Conservation (phyloP, 2,797 vertebrate genomes). For the Aeoliscus strigatus region DNA sequence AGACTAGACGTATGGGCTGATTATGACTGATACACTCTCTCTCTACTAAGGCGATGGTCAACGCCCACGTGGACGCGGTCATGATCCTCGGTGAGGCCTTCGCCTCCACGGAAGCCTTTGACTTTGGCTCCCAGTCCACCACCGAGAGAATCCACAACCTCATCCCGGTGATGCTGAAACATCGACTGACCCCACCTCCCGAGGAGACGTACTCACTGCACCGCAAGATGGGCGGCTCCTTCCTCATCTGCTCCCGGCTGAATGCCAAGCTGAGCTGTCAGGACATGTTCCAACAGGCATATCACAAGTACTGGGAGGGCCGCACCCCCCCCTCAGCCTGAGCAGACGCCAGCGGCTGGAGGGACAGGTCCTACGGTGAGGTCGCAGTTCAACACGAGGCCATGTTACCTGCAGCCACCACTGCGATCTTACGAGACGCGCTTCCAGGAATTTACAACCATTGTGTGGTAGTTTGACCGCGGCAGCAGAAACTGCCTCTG, state of each 20-base stretch:
- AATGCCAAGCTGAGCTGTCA: conserved; percentile 85
- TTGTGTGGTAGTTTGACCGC: too few species aligned
- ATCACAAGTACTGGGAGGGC: conserved; percentile 82
- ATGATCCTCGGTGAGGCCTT: conserved; percentile 98
- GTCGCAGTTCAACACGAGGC: too few species aligned
- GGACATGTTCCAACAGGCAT: conserved; percentile 84
- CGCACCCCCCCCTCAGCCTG: too few species aligned
- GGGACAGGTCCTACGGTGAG: too few species aligned
- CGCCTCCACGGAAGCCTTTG: conserved; percentile 76
- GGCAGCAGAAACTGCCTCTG: too few species aligned
- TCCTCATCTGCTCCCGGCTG: conserved; percentile 96
- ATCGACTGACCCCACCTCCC: conserved; percentile 89
- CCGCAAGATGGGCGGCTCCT: conserved; percentile 97
- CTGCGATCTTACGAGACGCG: too few species aligned
- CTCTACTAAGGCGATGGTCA: conserved; percentile 84
- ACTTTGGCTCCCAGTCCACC: conserved; percentile 91
- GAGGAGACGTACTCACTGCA: conserved; percentile 98
- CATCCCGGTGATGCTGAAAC: conserved; percentile 93
- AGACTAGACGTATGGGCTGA: too few species aligned
- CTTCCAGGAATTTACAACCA: too few species aligned
- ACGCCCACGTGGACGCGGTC: conserved; percentile 92
- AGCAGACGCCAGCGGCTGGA: too few species aligned
- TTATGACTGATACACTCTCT: too few species aligned
- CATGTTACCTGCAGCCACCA: too few species aligned
- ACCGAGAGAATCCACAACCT: conserved; percentile 93